Evolutionary conservation across 2,888 invertebrate genomes (phyloP).

Genomic region (Chaitophorus viminalis): DNA sequence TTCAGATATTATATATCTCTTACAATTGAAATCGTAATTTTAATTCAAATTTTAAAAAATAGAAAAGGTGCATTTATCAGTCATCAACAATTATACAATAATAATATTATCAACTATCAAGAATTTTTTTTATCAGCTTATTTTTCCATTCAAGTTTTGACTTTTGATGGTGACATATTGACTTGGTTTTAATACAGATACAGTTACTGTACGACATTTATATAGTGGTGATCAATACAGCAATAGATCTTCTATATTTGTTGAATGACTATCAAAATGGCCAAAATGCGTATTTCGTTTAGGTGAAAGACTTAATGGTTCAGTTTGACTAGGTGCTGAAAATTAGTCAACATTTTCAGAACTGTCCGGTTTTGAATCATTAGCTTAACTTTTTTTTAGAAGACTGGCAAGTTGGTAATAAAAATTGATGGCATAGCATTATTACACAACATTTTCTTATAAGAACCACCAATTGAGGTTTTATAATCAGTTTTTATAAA

Average conservation of each 20-base stretch:
- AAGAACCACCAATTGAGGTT: background rate
- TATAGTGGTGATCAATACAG: background rate
- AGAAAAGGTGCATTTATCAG: too few species aligned
- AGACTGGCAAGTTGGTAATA: background rate
- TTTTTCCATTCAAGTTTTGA: background rate
- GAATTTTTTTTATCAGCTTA: background rate
- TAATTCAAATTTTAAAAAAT: too few species aligned
- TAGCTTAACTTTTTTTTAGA: slow-evolving; percentile 8
- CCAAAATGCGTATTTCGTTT: slow-evolving; percentile 13
- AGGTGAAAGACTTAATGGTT: background rate
- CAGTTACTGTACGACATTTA: background rate
- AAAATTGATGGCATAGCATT: slow-evolving; percentile 13
- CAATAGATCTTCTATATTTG: background rate
- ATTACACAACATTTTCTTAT: background rate
- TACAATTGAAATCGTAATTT: too few species aligned
- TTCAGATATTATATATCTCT: too few species aligned
- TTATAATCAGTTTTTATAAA: slow-evolving; percentile 13
- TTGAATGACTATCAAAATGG: background rate
- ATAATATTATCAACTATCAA: too few species aligned
- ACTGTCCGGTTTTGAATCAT: background rate
- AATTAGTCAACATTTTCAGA: slow-evolving; percentile 7
- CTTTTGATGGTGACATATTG: too few species aligned
- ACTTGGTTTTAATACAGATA: slow-evolving; percentile 8
- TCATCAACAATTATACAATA: too few species aligned
- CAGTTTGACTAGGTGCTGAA: slow-evolving; percentile 5